Conservation (phyloP, 2,888 invertebrate species). For the Marasmarcha lunaedactyla region DNA sequence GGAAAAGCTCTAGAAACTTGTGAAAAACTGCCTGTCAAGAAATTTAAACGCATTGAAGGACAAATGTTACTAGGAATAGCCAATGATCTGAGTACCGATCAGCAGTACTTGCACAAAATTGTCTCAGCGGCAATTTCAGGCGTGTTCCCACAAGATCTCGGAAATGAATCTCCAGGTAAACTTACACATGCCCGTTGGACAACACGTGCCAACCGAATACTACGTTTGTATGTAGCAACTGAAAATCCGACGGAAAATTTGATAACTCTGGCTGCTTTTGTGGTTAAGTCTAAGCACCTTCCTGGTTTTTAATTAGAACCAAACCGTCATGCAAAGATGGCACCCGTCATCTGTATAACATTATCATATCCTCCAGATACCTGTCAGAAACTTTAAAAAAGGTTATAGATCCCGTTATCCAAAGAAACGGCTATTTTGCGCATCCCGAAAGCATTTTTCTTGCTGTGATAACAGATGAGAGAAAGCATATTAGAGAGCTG, state of each 20-base stretch:
- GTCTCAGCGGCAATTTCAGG: slow-evolving; percentile 10
- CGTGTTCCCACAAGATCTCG: slow-evolving; percentile 10
- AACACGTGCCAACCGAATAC: slow-evolving; percentile 16
- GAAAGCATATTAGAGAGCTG: slow-evolving; percentile 6
- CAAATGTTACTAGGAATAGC: slow-evolving; percentile 3
- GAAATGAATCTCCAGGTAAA: slow-evolving; percentile 14
- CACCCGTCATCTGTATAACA: slow-evolving; percentile 14
- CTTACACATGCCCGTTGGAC: slow-evolving; percentile 16
- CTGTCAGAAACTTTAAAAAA: neutral
- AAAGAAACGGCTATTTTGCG: slow-evolving; percentile 7
- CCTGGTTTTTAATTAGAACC: slow-evolving; percentile 6
- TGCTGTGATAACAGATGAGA: slow-evolving; percentile 6
- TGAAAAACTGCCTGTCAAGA: slow-evolving; percentile 10
- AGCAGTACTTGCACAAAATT: slow-evolving; percentile 14
- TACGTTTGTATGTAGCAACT: slow-evolving; percentile 15
- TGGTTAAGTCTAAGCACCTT: slow-evolving; percentile 17
- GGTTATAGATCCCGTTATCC: slow-evolving; percentile 5
- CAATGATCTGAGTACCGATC: slow-evolving; percentile 15
- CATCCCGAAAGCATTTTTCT: slow-evolving; percentile 10
- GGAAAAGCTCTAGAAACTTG: slow-evolving; percentile 14
- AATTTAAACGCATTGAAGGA: slow-evolving; percentile 8
- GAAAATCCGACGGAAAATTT: slow-evolving; percentile 12
- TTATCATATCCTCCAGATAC: slow-evolving; percentile 2
- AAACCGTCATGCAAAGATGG: slow-evolving; percentile 19
- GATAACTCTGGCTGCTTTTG: slow-evolving; percentile 12